These are phyloP conservation scores for Prosopocoilus inquinatus DNA, from an alignment of 2,888 invertebrate species.

Conservation along the genomic window DNA sequence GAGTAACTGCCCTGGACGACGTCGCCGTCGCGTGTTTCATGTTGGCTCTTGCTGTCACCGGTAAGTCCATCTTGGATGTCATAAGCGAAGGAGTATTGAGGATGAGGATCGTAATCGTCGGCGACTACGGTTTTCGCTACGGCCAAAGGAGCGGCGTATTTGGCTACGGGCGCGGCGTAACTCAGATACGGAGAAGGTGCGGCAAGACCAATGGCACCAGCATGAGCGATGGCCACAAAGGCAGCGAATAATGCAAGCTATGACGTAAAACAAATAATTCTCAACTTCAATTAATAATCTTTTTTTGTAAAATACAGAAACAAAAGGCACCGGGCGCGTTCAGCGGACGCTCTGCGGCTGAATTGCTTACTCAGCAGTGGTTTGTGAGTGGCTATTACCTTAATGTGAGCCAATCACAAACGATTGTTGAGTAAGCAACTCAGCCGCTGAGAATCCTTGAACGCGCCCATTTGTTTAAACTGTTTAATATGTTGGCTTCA, in stretches of 20 bases:
- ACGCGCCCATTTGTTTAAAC: too few relatives aligned
- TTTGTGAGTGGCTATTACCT: too few relatives aligned
- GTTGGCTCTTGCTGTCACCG: conserved; percentile 54
- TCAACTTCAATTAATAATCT: neutral
- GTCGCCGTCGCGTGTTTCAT: conserved; percentile 53
- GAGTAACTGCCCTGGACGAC: conserved; percentile 55
- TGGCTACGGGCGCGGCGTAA: conserved; percentile 34
- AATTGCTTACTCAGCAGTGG: too few relatives aligned
- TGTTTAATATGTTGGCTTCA: too few relatives aligned
- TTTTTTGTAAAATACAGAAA: neutral
- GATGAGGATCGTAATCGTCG: conserved; percentile 50
- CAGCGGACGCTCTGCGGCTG: too few relatives aligned
- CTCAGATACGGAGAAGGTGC: conserved; percentile 30
- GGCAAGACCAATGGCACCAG: conserved; percentile 23
- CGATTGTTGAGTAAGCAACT: too few relatives aligned
- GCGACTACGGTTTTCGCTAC: conserved; percentile 18
- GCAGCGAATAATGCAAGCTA: conserved; percentile 28
- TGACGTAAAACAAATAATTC: conserved; percentile 15
- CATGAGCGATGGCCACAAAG: conserved; percentile 24
- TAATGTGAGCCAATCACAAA: too few relatives aligned
- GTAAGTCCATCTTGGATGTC: conserved; percentile 55
- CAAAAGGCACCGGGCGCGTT: neutral
- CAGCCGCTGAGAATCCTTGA: too few relatives aligned
- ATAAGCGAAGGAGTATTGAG: conserved; percentile 55
- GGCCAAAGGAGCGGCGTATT: conserved; percentile 24